Evolutionary conservation across 2,888 invertebrate genomes (phyloP), one percentile per base, ranked within the genome.

Genomic region (Sarcophaga rosellei): DNA sequence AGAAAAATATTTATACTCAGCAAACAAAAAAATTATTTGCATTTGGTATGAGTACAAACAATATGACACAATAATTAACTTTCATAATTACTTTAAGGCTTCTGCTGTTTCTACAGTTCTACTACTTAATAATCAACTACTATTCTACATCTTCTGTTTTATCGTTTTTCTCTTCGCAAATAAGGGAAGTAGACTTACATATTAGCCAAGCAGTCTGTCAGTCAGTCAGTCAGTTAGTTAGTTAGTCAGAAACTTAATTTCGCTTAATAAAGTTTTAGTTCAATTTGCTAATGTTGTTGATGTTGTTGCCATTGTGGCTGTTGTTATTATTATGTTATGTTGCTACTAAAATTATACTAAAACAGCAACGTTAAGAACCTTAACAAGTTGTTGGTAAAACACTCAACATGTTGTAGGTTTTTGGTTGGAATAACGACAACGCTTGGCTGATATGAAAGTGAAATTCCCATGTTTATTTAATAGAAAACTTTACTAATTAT

Each of bases 61-160:
- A 77, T 81, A 78, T 81, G 85, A 81, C 85, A 85, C 59, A 62
- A 77, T 85, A 81, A 81, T 81, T 78, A 85, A 81, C 80, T 81
- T 85, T 77, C 57, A 57, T 81, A 84, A 59, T 69, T 77, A 81
- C 81, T 77, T 77, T 62, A 23, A 61, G 68, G 21, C 15, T 69
- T 6, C 2, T 15, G 17, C 69, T 8, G 35, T 61, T 44, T 45
- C n/a, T n/a, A n/a, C n/a, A n/a, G 25, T 15, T 63, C 35, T 35
- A 2, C 35, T 35, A 35, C 2, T 35, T 10, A 35, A 35, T 35
- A 35, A 35, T 35, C 35, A 35, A 35, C 35, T 35, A 6, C 6
- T 25, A 23, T 23, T 23, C 23, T 23, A 25, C 35, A 6, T 47
- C 47, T 47, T 47, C 47, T 47, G 12, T 15, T 47, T 47, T 47